Percentiles rank a stretch among this genome's conserved stretches.
phyloP scores from a whole-genome alignment of 2,888 invertebrate species.

The Bellardia pandia region DNA sequence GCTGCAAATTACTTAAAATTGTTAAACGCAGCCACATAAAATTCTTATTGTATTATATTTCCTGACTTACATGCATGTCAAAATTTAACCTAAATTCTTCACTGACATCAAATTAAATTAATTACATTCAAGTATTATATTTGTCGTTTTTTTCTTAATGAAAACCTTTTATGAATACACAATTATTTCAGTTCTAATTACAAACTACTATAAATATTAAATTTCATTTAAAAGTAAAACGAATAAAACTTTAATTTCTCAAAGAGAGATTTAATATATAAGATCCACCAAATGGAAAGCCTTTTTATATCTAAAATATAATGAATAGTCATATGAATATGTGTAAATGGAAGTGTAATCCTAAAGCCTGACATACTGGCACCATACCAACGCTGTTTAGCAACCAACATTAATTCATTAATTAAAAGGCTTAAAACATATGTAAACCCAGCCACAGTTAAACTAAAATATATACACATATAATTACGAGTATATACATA shows the following conservation, averaged over 20 bases:
- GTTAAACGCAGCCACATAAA: not conserved
- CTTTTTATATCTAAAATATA: not conserved
- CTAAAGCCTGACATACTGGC: not conserved
- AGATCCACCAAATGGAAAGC: not conserved
- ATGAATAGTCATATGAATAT: not conserved
- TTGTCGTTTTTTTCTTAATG: conserved; percentile 4
- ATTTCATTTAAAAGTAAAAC: conserved; percentile 57
- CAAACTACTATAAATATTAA: conserved; percentile 58
- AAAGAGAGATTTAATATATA: conserved; percentile 26
- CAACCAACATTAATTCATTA: conserved; percentile 71
- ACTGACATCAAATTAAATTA: conserved; percentile 45
- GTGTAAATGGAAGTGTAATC: not conserved
- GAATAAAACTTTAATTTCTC: conserved; percentile 46
- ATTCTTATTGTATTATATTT: conserved; percentile 25
- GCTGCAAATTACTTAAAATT: not conserved
- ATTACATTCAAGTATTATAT: conserved; percentile 25
- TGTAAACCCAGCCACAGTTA: conserved; percentile 45
- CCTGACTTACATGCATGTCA: conserved; percentile 5
- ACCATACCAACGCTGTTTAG: conserved; percentile 32
- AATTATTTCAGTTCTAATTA: conserved; percentile 62
- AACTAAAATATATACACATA: not conserved
- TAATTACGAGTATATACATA: not conserved
- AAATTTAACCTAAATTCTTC: conserved; percentile 53
- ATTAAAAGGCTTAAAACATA: conserved; percentile 71
- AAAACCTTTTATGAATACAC: conserved; percentile 60